Conservation (phyloP, 2,113 vertebrate genomes). For the Octodon degus region DNA sequence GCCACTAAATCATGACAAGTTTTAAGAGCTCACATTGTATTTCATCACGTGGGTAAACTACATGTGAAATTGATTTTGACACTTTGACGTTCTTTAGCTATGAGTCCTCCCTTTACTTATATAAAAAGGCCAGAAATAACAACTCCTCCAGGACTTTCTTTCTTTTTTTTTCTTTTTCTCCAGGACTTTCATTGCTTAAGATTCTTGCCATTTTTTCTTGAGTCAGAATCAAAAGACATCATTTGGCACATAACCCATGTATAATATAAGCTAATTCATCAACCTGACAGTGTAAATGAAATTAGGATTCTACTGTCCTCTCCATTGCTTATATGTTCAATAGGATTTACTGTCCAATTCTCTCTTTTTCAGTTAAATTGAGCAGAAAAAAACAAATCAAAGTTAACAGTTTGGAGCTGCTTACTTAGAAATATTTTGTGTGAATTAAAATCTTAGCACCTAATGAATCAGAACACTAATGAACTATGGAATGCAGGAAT, state of each 20-base stretch:
- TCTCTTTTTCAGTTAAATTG: slow-evolving; percentile 21
- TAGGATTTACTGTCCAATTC: slow-evolving; percentile 3
- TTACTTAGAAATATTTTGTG: slow-evolving; percentile 55
- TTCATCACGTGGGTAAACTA: slow-evolving; percentile 2
- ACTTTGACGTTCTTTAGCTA: slow-evolving; percentile 65
- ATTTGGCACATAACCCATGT: slow-evolving; percentile 69
- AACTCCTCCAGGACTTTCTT: slow-evolving; percentile 67
- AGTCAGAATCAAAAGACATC: slow-evolving; percentile 78
- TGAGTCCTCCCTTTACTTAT: slow-evolving; percentile 70
- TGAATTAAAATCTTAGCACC: slow-evolving; percentile 56
- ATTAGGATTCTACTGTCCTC: slow-evolving; percentile 61
- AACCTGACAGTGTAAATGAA: slow-evolving; percentile 72
- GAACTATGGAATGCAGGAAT: not conserved
- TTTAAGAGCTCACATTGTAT: not conserved
- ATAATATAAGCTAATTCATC: slow-evolving; percentile 75
- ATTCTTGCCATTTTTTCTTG: slow-evolving; percentile 81
- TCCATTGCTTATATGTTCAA: not conserved
- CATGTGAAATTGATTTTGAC: not conserved
- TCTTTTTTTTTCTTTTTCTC: not conserved
- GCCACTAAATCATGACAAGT: not conserved
- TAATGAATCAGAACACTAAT: slow-evolving; percentile 35
- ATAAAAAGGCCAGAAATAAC: slow-evolving; percentile 74
- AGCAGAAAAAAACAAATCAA: slow-evolving; percentile 57
- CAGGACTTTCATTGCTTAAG: slow-evolving; percentile 63
- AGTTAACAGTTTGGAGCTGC: slow-evolving; percentile 29